A percentile compares a stretch with the other conserved stretches of the same genome.
Conservation (phyloP, 2,888 invertebrate species). For the Adelphocoris suturalis region DNA sequence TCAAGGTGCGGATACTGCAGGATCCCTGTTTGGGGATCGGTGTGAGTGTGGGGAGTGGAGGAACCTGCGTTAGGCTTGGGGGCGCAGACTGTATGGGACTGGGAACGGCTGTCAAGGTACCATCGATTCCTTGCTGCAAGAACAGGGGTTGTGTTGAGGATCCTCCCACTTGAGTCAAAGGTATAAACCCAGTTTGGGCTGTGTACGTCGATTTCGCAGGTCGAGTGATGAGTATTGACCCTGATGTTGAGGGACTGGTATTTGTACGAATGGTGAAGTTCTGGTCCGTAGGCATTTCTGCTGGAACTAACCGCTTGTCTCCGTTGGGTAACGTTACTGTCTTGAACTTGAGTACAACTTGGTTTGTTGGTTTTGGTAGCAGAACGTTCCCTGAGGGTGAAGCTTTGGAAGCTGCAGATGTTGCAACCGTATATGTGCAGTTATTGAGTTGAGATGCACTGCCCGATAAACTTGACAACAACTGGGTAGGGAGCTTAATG, state of each 20-base stretch:
- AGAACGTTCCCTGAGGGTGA: background rate
- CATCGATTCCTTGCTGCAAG: background rate
- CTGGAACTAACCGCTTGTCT: conserved; percentile 2
- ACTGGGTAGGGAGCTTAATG: background rate
- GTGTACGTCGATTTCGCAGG: background rate
- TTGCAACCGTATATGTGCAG: background rate
- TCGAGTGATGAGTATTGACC: conserved; percentile 33
- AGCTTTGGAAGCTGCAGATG: background rate
- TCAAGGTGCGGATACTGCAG: conserved; percentile 6
- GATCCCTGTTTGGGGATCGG: background rate
- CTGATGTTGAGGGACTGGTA: background rate
- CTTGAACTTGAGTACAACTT: background rate
- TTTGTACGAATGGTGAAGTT: background rate
- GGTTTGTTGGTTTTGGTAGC: background rate
- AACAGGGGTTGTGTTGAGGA: background rate
- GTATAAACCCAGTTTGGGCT: background rate
- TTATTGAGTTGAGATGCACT: background rate
- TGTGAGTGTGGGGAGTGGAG: conserved; percentile 3
- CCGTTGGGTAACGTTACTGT: conserved; percentile 28
- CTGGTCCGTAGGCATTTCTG: background rate
- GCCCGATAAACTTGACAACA: background rate
- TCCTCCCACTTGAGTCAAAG: background rate
- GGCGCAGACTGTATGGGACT: background rate
- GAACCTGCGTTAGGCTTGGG: background rate
- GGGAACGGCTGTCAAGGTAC: background rate